These are phyloP conservation scores for Patagioenas fasciata DNA, from an alignment of 2,113 vertebrate genomes.

Conservation along the genomic window DNA sequence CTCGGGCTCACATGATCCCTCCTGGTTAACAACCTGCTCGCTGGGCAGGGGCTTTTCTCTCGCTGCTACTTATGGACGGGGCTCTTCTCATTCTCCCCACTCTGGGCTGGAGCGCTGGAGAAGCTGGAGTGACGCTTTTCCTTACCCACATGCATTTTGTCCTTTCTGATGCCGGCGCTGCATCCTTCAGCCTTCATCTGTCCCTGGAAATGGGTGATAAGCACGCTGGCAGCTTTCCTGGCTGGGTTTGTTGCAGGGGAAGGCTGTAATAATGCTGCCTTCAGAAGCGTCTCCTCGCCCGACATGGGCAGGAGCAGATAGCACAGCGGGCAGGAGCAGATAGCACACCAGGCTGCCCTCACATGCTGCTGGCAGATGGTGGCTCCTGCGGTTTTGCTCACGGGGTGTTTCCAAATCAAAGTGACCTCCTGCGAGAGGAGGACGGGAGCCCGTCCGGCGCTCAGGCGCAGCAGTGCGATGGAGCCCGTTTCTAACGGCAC, in stretches of 20 bases:
- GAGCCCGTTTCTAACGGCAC: background rate
- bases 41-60: background rate
- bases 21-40: background rate
- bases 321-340: background rate
- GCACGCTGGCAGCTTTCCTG: background rate
- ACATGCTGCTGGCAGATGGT: background rate
- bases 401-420: background rate
- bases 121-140: background rate
- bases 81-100: background rate
- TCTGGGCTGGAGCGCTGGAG: background rate
- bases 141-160: background rate
- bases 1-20: background rate
- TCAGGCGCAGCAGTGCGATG: background rate
- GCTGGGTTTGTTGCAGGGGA: background rate
- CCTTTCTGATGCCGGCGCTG: background rate
- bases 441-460: background rate
- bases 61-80: background rate
- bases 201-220: background rate
- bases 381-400: background rate
- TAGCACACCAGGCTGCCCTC: background rate
- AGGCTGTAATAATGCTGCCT: background rate
- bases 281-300: background rate
- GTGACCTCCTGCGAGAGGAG: background rate
- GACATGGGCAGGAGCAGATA: background rate
- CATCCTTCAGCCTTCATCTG: background rate